phyloP scores from a whole-genome alignment of 2,113 vertebrate genomes.

The Odocoileus virginianus region DNA sequence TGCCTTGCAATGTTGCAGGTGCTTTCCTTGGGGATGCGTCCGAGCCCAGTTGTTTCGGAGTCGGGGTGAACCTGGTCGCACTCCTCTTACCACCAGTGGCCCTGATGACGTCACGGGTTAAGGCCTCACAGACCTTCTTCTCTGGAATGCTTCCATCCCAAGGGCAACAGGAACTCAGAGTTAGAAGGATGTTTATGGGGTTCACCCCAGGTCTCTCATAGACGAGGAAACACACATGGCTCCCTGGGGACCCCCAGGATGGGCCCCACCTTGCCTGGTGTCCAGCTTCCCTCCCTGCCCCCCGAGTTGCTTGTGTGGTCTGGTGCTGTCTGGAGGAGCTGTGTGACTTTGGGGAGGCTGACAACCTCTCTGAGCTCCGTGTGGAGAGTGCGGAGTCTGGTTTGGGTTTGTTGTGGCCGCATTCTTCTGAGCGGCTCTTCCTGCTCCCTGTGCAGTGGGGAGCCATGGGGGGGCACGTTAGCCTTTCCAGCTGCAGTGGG shows the following conservation, averaged over 20 bases:
- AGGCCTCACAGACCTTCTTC: no score
- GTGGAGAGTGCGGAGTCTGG: fast-evolving
- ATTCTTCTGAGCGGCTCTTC: neutral
- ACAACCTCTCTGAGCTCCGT: neutral
- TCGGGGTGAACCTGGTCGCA: fast-evolving
- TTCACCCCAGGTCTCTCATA: neutral
- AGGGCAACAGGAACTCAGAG: neutral
- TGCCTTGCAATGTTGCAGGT: fast-evolving
- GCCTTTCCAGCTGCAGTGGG: neutral
- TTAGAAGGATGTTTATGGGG: neutral
- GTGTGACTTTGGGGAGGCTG: neutral
- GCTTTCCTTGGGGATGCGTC: neutral
- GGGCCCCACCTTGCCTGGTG: fast-evolving
- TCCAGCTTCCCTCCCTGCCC: neutral
- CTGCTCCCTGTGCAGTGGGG: neutral
- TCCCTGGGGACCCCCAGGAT: fast-evolving
- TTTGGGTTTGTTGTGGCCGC: neutral
- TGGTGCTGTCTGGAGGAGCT: fast-evolving
- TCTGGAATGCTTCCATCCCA: neutral
- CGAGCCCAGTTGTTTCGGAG: neutral
- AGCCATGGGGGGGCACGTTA: neutral
- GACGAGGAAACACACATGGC: neutral
- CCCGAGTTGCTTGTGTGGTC: fast-evolving
- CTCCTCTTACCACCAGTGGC: neutral
- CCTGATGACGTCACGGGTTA: fast-evolving